These are phyloP conservation scores for Drosophila borborema DNA, from an alignment of 2,888 invertebrate species.

Conservation along the genomic window DNA sequence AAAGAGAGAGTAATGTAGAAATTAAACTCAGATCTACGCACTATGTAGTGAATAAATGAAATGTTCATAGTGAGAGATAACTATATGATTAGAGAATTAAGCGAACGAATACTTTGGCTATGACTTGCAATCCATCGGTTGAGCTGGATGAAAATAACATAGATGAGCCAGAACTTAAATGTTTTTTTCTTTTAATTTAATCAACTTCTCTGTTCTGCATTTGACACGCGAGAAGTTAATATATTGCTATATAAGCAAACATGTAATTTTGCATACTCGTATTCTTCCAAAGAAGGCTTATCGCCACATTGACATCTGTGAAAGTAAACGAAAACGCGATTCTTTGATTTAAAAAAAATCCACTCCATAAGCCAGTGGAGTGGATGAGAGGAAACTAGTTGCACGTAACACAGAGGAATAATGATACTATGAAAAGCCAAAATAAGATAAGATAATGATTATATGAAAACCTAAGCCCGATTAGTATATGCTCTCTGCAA, in stretches of 20 bases:
- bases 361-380: not conserved
- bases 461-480: constrained; percentile 7
- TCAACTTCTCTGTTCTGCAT: not conserved
- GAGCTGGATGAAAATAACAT: too few species aligned
- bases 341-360: not conserved
- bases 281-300: not conserved
- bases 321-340: not conserved
- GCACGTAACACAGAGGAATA: not conserved
- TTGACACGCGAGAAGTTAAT: not conserved
- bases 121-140: too few species aligned
- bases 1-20: not conserved
- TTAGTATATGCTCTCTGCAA: constrained; percentile 2
- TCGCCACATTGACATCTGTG: not conserved
- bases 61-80: too few species aligned
- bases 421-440: not conserved
- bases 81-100: too few species aligned
- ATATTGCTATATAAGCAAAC: not conserved
- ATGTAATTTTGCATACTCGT: not conserved
- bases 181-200: not conserved
- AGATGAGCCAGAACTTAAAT: not conserved
- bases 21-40: too few species aligned
- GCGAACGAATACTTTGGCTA: too few species aligned
- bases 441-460: constrained; percentile 7
- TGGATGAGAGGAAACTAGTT: not conserved
- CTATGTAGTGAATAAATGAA: too few species aligned